A percentile compares a stretch with the other conserved stretches of the same genome.
Conservation (phyloP, 2,888 invertebrate genomes). For the Apotomis turbidana region DNA sequence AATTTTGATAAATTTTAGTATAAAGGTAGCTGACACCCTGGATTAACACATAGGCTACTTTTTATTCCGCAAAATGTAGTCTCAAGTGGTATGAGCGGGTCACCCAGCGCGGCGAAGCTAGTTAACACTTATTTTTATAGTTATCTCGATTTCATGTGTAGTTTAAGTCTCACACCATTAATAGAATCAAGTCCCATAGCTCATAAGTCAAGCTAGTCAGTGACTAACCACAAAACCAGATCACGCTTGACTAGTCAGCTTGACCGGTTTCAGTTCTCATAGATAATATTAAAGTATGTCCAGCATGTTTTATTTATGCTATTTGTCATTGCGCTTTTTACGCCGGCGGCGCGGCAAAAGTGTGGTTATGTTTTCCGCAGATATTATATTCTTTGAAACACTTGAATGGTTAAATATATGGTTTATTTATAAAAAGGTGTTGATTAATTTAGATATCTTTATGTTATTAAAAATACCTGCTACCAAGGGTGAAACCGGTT, state of each 20-base stretch:
- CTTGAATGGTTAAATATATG: neutral
- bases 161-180: no score
- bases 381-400: neutral
- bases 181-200: neutral
- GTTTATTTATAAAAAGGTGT: neutral
- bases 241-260: slow-evolving; percentile 24
- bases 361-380: slow-evolving; percentile 15
- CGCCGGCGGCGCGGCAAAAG: slow-evolving; percentile 14
- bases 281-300: slow-evolving; percentile 27
- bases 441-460: neutral
- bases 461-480: no score
- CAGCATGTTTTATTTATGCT: slow-evolving; percentile 36
- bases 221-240: neutral
- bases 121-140: no score
- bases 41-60: no score
- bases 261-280: slow-evolving; percentile 37
- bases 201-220: neutral
- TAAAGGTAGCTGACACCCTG: no score
- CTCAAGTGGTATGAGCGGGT: no score
- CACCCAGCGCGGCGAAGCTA: no score
- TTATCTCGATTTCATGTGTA: no score
- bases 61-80: no score
- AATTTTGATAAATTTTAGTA: no score
- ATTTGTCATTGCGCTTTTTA: slow-evolving; percentile 27
- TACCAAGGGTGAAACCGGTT: no score